Conservation (phyloP, 2,888 invertebrate genomes). For the Lepidocyrtinus sp. region DNA sequence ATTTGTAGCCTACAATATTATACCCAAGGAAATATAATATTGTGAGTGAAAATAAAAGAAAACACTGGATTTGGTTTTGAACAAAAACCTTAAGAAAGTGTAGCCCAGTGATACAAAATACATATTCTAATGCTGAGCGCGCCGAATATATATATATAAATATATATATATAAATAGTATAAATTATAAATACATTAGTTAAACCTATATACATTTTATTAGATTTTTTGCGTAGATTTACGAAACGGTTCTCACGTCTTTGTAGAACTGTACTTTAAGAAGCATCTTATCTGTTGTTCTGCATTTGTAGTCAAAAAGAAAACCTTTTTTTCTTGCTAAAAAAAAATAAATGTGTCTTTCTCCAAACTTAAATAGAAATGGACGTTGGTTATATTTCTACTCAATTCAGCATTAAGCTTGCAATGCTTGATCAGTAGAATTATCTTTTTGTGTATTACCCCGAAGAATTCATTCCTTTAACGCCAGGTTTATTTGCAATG, state of each 20-base stretch:
- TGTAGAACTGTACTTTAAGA: conserved; percentile 40
- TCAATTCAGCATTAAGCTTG: too few species aligned
- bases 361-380: conserved; percentile 31
- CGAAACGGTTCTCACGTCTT: conserved; percentile 43
- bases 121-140: conserved; percentile 46
- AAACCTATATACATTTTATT: conserved; percentile 39
- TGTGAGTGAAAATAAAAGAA: conserved; percentile 33
- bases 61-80: conserved; percentile 55
- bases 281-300: conserved; percentile 54
- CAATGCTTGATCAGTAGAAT: too few species aligned
- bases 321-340: conserved; percentile 60
- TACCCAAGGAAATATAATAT: neutral
- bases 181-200: conserved; percentile 24
- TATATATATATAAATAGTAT: conserved; percentile 35
- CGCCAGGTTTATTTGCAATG: too few species aligned
- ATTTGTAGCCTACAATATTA: conserved; percentile 18
- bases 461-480: too few species aligned
- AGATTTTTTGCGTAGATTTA: conserved; percentile 23
- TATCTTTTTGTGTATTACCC: too few species aligned
- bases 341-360: conserved; percentile 59
- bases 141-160: conserved; percentile 14
- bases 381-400: neutral
- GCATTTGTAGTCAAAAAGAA: conserved; percentile 55
- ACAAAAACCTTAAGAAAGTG: conserved; percentile 52
- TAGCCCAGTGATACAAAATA: conserved; percentile 60